phyloP scores from a whole-genome alignment of 2,888 invertebrate genomes.

The Brachynemurus nebulosus region DNA sequence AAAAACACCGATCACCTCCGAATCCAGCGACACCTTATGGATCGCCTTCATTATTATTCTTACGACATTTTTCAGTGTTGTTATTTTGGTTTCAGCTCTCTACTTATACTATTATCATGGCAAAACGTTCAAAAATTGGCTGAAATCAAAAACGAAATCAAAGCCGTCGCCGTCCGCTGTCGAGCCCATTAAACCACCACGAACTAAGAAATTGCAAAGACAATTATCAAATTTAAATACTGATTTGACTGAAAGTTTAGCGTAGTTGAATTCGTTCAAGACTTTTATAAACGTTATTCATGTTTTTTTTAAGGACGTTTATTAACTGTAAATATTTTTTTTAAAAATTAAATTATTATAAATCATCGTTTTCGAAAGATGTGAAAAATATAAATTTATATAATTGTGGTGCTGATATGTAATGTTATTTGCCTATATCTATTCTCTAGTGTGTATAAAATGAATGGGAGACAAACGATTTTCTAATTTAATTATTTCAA shows the following conservation, averaged over 20 bases:
- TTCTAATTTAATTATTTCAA: no score
- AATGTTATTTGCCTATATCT: no score
- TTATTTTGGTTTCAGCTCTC: slow-evolving; percentile 48
- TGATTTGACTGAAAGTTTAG: slow-evolving; percentile 8
- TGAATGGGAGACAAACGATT: no score
- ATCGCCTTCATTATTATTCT: slow-evolving; percentile 46
- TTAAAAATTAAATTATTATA: no score
- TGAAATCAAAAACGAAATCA: slow-evolving; percentile 34
- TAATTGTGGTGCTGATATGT: no score
- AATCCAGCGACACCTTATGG: slow-evolving; percentile 32
- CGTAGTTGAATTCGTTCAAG: background rate
- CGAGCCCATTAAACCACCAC: slow-evolving; percentile 19
- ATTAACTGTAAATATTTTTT: no score
- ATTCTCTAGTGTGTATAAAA: no score
- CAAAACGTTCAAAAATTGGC: slow-evolving; percentile 47
- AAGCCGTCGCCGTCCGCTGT: slow-evolving; percentile 19
- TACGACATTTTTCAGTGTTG: slow-evolving; percentile 48
- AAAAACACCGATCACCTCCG: slow-evolving; percentile 10
- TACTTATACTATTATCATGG: slow-evolving; percentile 66
- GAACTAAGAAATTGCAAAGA: slow-evolving; percentile 27
- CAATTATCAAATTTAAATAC: slow-evolving; percentile 4
- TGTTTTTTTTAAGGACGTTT: no score
- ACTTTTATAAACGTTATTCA: no score
- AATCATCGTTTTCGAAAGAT: no score
- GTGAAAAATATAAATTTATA: no score